Conservation (phyloP, 2,113 vertebrate species). For the Carettochelys insculpta region DNA sequence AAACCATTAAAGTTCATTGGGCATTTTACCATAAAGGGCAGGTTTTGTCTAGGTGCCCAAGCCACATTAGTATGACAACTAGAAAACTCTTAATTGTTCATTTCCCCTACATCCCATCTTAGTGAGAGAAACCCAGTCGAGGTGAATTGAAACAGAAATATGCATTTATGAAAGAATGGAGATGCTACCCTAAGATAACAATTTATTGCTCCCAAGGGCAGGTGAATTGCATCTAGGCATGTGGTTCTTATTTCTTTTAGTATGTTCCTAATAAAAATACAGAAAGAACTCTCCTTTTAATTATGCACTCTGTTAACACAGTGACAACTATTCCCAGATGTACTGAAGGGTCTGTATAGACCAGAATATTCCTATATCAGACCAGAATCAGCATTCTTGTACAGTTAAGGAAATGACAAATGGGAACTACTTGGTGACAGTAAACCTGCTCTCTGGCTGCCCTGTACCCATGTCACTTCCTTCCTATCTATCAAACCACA, state of each 20-base stretch:
- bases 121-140: not conserved
- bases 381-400: not conserved
- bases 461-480: not conserved
- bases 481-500: not conserved
- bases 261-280: not conserved
- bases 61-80: not conserved
- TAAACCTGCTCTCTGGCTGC: not conserved
- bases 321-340: too few species aligned
- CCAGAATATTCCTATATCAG: not conserved
- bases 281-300: not conserved
- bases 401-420: not conserved
- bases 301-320: not conserved
- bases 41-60: not conserved
- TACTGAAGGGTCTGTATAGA: not conserved
- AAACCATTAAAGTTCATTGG: not conserved
- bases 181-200: not conserved
- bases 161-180: not conserved
- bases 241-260: not conserved
- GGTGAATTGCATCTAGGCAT: not conserved
- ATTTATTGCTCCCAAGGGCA: not conserved
- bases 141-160: not conserved
- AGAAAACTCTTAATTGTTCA: not conserved
- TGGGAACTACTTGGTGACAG: not conserved
- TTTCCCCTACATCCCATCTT: too few species aligned
- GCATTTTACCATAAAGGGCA: not conserved